Conservation (phyloP, 2,113 vertebrate species). For the Bostrychus sinensis region DNA sequence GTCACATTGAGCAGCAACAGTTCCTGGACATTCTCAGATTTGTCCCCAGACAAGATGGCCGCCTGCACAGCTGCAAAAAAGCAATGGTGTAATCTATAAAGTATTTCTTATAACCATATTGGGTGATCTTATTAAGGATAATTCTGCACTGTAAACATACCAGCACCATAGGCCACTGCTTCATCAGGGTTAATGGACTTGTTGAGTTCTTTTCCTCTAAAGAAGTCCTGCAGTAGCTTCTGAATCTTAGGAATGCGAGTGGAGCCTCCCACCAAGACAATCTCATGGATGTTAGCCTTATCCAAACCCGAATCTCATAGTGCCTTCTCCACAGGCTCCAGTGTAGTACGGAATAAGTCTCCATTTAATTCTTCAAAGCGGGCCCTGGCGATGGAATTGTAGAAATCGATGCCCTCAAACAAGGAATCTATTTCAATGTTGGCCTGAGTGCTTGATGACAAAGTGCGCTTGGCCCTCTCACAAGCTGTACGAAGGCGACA, state of each 20-base stretch:
- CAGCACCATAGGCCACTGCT: conserved; percentile 79
- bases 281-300: conserved; percentile 71
- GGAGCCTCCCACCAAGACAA: conserved; percentile 74
- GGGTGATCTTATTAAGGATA: neutral
- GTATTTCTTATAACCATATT: too few species aligned
- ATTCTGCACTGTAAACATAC: conserved; percentile 58
- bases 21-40: conserved; percentile 82
- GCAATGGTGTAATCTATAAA: too few species aligned
- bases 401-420: conserved; percentile 95
- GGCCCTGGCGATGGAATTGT: conserved; percentile 95
- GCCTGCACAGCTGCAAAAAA: conserved; percentile 77
- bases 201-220: conserved; percentile 75
- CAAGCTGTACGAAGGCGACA: conserved; percentile 82
- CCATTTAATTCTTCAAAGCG: too few species aligned
- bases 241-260: conserved; percentile 81
- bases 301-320: conserved; percentile 77
- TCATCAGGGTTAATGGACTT: conserved; percentile 80
- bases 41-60: conserved; percentile 82
- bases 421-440: conserved; percentile 88
- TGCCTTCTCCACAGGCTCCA: conserved; percentile 78
- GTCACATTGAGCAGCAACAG: conserved; percentile 82
- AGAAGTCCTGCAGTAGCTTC: conserved; percentile 78
- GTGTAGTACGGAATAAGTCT: conserved; percentile 76
- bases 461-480: conserved; percentile 81
- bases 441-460: conserved; percentile 84